A percentile compares a stretch with the other conserved stretches of the same genome.
phyloP scores from a whole-genome alignment of 2,888 invertebrate genomes.

The Drosophila putrida region DNA sequence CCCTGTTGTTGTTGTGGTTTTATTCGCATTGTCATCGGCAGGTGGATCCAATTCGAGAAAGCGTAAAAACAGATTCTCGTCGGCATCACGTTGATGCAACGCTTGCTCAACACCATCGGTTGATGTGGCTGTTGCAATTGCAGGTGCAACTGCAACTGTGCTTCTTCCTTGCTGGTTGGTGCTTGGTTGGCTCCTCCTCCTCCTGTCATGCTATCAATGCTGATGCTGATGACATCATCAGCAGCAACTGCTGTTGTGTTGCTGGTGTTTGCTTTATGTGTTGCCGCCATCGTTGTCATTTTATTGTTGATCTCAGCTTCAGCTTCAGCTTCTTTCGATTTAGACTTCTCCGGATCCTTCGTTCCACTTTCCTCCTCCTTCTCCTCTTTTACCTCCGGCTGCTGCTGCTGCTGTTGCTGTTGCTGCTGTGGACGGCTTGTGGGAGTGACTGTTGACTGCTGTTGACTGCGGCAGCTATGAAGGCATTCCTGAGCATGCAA shows the following conservation, averaged over 20 bases:
- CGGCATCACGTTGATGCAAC: conserved; percentile 88
- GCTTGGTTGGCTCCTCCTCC: no score
- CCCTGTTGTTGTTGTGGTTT: conserved; percentile 32
- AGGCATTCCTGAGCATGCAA: conserved; percentile 89
- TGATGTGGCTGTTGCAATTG: conserved; percentile 39
- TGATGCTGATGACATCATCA: conserved; percentile 83
- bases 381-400: conserved; percentile 16
- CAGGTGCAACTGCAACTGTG: conserved; percentile 19
- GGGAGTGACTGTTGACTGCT: conserved; percentile 38
- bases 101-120: conserved; percentile 86
- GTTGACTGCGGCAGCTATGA: conserved; percentile 80
- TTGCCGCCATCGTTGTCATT: conserved; percentile 45
- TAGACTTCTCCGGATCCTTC: conserved; percentile 15
- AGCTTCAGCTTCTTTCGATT: neutral
- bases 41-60: conserved; percentile 93
- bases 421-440: conserved; percentile 42
- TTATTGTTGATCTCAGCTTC: neutral
- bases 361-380: conserved; percentile 3
- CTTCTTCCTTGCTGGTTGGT: conserved; percentile 55
- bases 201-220: conserved; percentile 78
- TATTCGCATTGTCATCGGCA: conserved; percentile 86
- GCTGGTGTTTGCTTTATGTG: conserved; percentile 78
- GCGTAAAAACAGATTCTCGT: conserved; percentile 90
- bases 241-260: conserved; percentile 66
- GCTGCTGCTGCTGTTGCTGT: conserved; percentile 24